Evolutionary conservation across 2,113 vertebrate genomes (phyloP).

Genomic region (Chaenocephalus aceratus): DNA sequence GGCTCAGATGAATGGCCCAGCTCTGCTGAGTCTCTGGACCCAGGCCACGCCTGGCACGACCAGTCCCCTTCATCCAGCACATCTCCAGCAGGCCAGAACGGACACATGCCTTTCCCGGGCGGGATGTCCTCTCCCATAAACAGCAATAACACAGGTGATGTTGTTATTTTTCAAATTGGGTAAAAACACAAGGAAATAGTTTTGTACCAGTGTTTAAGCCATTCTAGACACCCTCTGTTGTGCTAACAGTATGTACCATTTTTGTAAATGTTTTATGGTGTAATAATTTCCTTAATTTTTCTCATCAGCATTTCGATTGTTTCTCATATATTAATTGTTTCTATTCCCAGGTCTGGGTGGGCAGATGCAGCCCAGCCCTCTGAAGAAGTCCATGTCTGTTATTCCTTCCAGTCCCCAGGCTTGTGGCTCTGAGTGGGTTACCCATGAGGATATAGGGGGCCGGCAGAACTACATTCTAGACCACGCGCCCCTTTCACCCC

Average conservation of each 20-base stretch:
- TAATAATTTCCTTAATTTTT: not conserved
- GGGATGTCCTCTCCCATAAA: slow-evolving; percentile 89
- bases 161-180: not conserved
- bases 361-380: slow-evolving; percentile 90
- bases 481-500: slow-evolving; percentile 93
- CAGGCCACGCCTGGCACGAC: slow-evolving; percentile 89
- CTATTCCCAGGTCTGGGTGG: slow-evolving; percentile 80
- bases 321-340: slow-evolving; percentile 27
- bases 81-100: slow-evolving; percentile 89
- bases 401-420: slow-evolving; percentile 87
- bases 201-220: not conserved
- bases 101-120: slow-evolving; percentile 89
- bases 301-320: not conserved
- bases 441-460: slow-evolving; percentile 86
- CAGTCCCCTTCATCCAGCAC: slow-evolving; percentile 85
- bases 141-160: slow-evolving; percentile 87
- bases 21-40: slow-evolving; percentile 85
- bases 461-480: slow-evolving; percentile 87
- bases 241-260: not conserved
- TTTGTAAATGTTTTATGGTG: not conserved
- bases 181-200: not conserved
- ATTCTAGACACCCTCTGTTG: not conserved
- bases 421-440: slow-evolving; percentile 89
- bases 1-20: slow-evolving; percentile 92
- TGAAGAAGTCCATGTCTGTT: slow-evolving; percentile 91